These are phyloP conservation scores for Atopsyche davidsoni DNA, from an alignment of 1,140 invertebrate species.

Conservation along the genomic window DNA sequence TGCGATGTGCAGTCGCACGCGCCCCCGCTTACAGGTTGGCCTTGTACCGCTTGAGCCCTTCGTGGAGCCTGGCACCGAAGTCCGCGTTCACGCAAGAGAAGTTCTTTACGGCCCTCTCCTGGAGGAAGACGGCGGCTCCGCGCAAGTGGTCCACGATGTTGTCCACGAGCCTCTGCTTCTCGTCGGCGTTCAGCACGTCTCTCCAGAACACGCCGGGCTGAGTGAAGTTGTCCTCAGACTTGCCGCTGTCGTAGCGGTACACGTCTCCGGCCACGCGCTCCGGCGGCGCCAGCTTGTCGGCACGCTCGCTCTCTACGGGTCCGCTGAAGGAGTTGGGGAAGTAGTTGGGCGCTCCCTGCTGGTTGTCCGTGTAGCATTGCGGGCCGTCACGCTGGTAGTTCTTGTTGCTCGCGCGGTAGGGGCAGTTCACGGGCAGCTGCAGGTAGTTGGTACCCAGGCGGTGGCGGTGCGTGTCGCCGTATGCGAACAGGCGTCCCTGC, in stretches of 20 bases:
- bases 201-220: constrained; percentile 80
- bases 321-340: constrained; percentile 93
- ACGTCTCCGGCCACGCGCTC: constrained; percentile 55
- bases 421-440: constrained; percentile 94
- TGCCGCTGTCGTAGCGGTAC: constrained; percentile 70
- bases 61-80: constrained; percentile 59
- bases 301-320: constrained; percentile 56
- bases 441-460: constrained; percentile 88
- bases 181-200: constrained; percentile 68
- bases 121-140: constrained; percentile 77
- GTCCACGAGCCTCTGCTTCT: constrained; percentile 62
- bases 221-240: constrained; percentile 83
- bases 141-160: constrained; percentile 78
- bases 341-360: constrained; percentile 86
- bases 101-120: constrained; percentile 74
- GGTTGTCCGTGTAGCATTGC: constrained; percentile 56
- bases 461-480: constrained; percentile 91
- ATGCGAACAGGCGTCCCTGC: constrained; percentile 89
- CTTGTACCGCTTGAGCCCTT: constrained; percentile 54
- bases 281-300: constrained; percentile 48
- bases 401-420: constrained; percentile 57
- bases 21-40: constrained; percentile 53
- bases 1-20: neutral
- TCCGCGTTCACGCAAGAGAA: constrained; percentile 63
- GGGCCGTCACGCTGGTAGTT: constrained; percentile 90